Evolutionary conservation across 2,113 vertebrate genomes (phyloP), one percentile per base, ranked within the genome.

Genomic region (Sorex araneus): DNA sequence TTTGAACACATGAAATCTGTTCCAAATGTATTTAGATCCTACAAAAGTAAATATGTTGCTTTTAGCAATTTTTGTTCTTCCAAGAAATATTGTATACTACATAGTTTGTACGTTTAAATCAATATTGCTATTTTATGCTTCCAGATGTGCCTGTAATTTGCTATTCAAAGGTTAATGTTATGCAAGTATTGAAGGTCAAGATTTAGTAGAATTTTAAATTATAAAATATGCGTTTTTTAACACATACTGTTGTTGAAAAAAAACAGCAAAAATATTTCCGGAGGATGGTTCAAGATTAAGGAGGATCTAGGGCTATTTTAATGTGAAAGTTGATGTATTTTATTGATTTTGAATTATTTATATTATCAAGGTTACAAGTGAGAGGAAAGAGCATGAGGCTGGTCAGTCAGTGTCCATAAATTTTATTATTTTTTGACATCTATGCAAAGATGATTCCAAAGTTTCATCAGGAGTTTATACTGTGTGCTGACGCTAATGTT

Each of bases 41-140:
- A 43, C 73, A 96, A 95, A 94, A 97, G 97, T 96, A 96, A 97
- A 66, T 94, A 95, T 93, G 57, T 88, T 95, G 90, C 84, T 97
- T 90, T 96, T 75, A 96, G 94, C 77, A 94, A 95, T 87, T n/a
- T 97, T 84, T 82, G 30, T 83, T 95, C 54, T 90, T 93, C 94
- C 45, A 87, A 90, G 63, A 84, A 90, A 76, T 12, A 57, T 92
- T 95, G 80, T 8, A 85, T 76, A 80, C 50, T 82, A 77, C 25
- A 87, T n/a, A 95, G 70, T 43, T 82, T 0, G 0, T 96, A 69
- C 45, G 84, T 97, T 89, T 28, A 95, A 95, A 84, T 92, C 85
- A 94, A n/a, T 93, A 96, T 91, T 32, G 92, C 32, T 92, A 21
- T 85, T 96, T 96, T 69, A 87, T 87, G 66, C 90, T 86, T 64